These are phyloP conservation scores for Parnassius glacialis DNA, from an alignment of 2,888 invertebrate genomes.

Conservation along the genomic window DNA sequence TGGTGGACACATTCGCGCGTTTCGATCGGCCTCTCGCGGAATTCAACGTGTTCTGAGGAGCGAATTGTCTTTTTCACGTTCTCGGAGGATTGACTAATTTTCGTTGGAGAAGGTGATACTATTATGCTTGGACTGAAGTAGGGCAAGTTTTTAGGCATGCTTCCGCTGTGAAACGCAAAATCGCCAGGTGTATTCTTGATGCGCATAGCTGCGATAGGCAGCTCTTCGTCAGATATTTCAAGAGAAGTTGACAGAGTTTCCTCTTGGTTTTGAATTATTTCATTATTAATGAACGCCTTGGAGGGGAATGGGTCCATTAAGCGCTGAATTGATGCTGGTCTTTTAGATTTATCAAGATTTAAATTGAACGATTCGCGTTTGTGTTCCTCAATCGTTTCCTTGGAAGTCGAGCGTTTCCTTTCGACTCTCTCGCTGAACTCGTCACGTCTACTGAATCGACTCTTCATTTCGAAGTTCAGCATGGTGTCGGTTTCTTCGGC, in stretches of 20 bases:
- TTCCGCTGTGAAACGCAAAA: slow-evolving; percentile 63
- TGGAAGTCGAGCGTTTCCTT: slow-evolving; percentile 58
- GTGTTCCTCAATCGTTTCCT: slow-evolving; percentile 62
- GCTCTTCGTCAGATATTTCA: slow-evolving; percentile 61
- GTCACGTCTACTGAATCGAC: slow-evolving; percentile 62
- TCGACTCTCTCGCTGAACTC: slow-evolving; percentile 63
- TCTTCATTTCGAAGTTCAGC: slow-evolving; percentile 68
- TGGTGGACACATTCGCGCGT: slow-evolving; percentile 47
- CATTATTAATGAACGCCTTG: slow-evolving; percentile 69
- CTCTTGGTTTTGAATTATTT: slow-evolving; percentile 53
- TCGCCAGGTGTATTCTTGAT: slow-evolving; percentile 64
- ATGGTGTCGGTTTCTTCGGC: slow-evolving; percentile 76
- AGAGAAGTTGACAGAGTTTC: slow-evolving; percentile 52
- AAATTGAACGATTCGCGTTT: slow-evolving; percentile 62
- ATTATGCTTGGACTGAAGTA: slow-evolving; percentile 63
- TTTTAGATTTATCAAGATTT: slow-evolving; percentile 60
- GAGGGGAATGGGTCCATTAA: slow-evolving; percentile 63
- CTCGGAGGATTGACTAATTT: slow-evolving; percentile 64
- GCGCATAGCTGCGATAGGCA: slow-evolving; percentile 58
- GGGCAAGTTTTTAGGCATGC: slow-evolving; percentile 72
- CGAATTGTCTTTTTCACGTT: slow-evolving; percentile 61
- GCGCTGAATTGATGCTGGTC: slow-evolving; percentile 64
- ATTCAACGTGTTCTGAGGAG: slow-evolving; percentile 65
- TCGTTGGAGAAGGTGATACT: slow-evolving; percentile 67
- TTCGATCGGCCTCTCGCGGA: slow-evolving; percentile 55